Percentiles rank a stretch among this genome's conserved stretches.
Evolutionary conservation across 1,140 invertebrate species (phyloP).

Genomic region (Musca domestica): DNA sequence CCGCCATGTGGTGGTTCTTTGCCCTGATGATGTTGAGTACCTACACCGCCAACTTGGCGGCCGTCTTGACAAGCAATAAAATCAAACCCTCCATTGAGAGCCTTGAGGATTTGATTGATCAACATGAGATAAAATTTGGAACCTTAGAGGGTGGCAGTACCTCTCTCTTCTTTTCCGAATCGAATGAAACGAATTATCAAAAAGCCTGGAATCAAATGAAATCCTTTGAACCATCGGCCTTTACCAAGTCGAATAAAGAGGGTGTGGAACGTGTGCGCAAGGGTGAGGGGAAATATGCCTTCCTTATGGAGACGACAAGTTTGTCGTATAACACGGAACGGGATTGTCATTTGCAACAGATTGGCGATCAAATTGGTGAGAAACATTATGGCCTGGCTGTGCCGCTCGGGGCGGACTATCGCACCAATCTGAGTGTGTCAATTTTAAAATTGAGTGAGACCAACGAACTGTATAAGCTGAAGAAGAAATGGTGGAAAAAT

Average conservation of each 20-base stretch:
- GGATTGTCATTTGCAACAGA: conserved; percentile 73
- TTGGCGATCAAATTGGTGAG: conserved; percentile 74
- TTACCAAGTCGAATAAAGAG: conserved; percentile 74
- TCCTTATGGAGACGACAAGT: conserved; percentile 81
- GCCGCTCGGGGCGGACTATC: conserved; percentile 64
- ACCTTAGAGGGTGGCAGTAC: conserved; percentile 69
- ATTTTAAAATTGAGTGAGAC: conserved; percentile 80
- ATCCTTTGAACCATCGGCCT: conserved; percentile 74
- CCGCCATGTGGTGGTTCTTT: conserved; percentile 95
- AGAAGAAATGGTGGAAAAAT: conserved; percentile 84
- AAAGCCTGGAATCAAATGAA: conserved; percentile 77
- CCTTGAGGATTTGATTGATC: conserved; percentile 84
- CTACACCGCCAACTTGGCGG: conserved; percentile 94
- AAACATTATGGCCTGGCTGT: conserved; percentile 84
- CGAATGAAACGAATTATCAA: conserved; percentile 72
- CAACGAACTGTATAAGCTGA: conserved; percentile 71
- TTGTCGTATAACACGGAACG: conserved; percentile 76
- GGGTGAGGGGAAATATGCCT: conserved; percentile 70
- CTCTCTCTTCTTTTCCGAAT: conserved; percentile 60
- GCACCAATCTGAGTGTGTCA: conserved; percentile 69
- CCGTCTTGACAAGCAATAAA: conserved; percentile 85
- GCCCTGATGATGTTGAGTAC: conserved; percentile 92
- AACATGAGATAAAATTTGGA: conserved; percentile 86
- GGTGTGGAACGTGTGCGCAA: conserved; percentile 78
- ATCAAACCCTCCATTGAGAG: conserved; percentile 80